These are phyloP conservation scores for Cecidostiba fungosa DNA, from an alignment of 2,888 invertebrate species.

Conservation along the genomic window DNA sequence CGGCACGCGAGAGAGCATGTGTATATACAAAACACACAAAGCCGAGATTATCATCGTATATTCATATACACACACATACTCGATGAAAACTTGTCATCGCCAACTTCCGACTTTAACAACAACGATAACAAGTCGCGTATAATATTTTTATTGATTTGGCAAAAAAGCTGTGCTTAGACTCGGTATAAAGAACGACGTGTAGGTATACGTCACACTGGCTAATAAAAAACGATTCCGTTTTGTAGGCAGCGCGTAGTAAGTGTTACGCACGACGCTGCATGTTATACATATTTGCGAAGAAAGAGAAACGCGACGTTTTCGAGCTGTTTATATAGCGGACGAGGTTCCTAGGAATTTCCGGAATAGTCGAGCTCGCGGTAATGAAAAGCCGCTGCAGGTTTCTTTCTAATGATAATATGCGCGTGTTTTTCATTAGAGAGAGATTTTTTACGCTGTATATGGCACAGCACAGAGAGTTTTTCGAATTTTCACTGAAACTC, in stretches of 20 bases:
- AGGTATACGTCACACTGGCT: not conserved
- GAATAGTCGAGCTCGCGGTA: not conserved
- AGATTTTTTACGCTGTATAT: not conserved
- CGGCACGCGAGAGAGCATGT: not conserved
- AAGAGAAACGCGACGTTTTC: constrained; percentile 33
- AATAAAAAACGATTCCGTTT: constrained; percentile 56
- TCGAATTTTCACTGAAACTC: not conserved
- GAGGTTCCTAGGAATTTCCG: constrained; percentile 1
- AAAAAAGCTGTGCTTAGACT: not conserved
- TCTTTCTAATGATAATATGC: not conserved
- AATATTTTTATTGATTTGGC: not conserved
- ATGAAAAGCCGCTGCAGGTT: constrained; percentile 1
- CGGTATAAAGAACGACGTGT: constrained; percentile 15
- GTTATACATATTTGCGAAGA: not conserved
- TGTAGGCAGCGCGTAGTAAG: constrained; percentile 45
- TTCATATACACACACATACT: not conserved
- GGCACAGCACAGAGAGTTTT: not conserved
- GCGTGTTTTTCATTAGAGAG: not conserved
- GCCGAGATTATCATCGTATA: not conserved
- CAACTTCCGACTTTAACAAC: not conserved
- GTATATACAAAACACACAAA: not conserved
- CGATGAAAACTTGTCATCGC: constrained; percentile 11
- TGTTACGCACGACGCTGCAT: constrained; percentile 33
- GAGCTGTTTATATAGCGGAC: not conserved
- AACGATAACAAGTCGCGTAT: not conserved